These are phyloP conservation scores for Hystrix brachyura DNA, from an alignment of 2,113 vertebrate genomes.

Conservation along the genomic window DNA sequence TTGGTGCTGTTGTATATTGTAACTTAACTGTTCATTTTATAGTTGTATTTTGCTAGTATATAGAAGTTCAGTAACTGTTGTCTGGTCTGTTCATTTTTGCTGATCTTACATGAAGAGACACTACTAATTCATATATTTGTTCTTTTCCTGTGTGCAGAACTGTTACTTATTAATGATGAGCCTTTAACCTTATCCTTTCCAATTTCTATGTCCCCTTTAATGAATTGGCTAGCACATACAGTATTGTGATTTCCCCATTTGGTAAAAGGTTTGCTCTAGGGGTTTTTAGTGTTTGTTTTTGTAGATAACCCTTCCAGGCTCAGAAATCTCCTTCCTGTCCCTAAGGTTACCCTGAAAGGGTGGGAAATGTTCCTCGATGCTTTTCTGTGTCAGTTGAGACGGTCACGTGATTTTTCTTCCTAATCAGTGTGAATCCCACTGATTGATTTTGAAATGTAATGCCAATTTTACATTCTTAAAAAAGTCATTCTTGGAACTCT, in stretches of 20 bases:
- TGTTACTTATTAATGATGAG: background rate
- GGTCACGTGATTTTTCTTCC: background rate
- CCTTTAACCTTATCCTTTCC: background rate
- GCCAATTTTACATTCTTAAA: background rate
- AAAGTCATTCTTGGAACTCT: background rate
- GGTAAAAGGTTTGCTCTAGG: too few relatives aligned
- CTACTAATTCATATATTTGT: background rate
- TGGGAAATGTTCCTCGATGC: background rate
- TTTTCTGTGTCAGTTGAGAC: background rate
- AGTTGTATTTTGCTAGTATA: background rate
- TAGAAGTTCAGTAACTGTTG: background rate
- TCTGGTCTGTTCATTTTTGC: background rate
- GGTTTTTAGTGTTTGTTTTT: background rate
- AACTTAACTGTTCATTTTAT: background rate
- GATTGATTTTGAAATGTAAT: background rate
- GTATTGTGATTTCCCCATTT: background rate
- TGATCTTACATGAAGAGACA: background rate
- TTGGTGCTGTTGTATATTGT: background rate
- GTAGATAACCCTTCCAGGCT: background rate
- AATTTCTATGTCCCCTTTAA: background rate
- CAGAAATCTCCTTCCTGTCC: background rate
- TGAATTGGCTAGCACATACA: background rate
- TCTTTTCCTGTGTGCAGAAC: background rate
- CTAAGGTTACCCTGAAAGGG: background rate
- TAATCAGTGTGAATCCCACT: background rate